phyloP scores from a whole-genome alignment of 2,113 vertebrate genomes.

The Lepidothrix coronata region DNA sequence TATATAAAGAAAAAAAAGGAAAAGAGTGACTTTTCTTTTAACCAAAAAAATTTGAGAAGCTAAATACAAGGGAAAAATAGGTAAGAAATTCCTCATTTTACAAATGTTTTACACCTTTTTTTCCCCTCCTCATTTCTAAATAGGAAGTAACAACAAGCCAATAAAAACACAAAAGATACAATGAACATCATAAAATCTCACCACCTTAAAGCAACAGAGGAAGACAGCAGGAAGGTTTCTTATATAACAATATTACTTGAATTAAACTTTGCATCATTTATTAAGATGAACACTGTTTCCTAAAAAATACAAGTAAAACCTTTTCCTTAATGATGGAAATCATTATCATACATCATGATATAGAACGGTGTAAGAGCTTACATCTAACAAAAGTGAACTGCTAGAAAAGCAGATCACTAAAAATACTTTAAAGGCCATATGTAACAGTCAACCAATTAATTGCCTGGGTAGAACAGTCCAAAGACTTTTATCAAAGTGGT shows the following conservation, averaged over 20 bases:
- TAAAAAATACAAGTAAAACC: not conserved
- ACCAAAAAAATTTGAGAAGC: not conserved
- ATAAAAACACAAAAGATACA: not conserved
- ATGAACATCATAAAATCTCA: not conserved
- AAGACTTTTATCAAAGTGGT: not conserved
- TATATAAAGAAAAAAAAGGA: not conserved
- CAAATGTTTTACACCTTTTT: not conserved
- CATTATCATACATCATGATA: not conserved
- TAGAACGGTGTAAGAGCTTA: not conserved
- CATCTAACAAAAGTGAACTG: not conserved
- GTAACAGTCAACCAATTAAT: not conserved
- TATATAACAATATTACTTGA: not conserved
- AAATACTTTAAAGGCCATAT: not conserved
- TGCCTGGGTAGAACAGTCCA: not conserved
- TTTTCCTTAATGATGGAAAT: not conserved
- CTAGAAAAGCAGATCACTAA: not conserved
- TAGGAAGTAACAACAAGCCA: not conserved
- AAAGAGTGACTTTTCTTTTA: not conserved
- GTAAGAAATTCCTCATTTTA: not conserved
- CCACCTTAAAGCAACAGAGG: not conserved
- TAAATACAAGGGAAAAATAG: fast-evolving
- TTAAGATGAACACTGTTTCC: not conserved
- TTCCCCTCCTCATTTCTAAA: not conserved
- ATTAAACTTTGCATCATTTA: not conserved
- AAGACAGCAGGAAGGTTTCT: not conserved